These are phyloP conservation scores for Momotus momota DNA, from an alignment of 2,797 vertebrate species.

Conservation along the genomic window DNA sequence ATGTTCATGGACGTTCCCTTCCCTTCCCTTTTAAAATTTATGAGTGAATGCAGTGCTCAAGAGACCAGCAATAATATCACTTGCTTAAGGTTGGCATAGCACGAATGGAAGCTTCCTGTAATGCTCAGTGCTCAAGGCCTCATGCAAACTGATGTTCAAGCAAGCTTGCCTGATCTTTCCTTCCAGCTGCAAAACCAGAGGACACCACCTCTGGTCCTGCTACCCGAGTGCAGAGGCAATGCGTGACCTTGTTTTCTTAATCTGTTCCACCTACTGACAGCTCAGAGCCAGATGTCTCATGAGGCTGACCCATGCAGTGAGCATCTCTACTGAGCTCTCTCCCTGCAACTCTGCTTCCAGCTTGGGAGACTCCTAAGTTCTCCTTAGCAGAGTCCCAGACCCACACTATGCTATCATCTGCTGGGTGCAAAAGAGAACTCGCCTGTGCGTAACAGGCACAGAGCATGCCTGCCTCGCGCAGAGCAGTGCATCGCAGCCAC, in stretches of 20 bases:
- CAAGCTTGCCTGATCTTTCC: slow-evolving; percentile 14
- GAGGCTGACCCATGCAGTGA: rapidly evolving
- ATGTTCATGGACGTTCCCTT: neutral
- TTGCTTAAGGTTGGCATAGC: slow-evolving; percentile 11
- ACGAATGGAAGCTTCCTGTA: neutral
- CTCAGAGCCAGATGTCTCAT: rapidly evolving
- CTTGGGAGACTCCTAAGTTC: neutral
- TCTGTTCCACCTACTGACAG: neutral
- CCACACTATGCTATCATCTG: rapidly evolving
- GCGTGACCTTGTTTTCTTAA: neutral
- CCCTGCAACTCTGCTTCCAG: neutral
- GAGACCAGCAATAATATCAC: neutral
- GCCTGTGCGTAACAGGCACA: rapidly evolving
- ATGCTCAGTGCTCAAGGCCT: neutral
- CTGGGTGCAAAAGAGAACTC: rapidly evolving
- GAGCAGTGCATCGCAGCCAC: rapidly evolving
- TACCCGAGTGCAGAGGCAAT: rapidly evolving
- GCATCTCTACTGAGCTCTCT: neutral
- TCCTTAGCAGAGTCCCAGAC: neutral
- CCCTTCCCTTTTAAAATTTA: neutral
- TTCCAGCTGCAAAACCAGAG: neutral
- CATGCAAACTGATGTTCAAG: neutral
- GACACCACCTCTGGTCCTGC: slow-evolving; percentile 1
- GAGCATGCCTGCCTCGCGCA: neutral
- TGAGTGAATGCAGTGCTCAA: neutral